A percentile compares a stretch with the other conserved stretches of the same genome.
Conservation (phyloP, 2,888 invertebrate genomes). For the Drosophila quinaria region DNA sequence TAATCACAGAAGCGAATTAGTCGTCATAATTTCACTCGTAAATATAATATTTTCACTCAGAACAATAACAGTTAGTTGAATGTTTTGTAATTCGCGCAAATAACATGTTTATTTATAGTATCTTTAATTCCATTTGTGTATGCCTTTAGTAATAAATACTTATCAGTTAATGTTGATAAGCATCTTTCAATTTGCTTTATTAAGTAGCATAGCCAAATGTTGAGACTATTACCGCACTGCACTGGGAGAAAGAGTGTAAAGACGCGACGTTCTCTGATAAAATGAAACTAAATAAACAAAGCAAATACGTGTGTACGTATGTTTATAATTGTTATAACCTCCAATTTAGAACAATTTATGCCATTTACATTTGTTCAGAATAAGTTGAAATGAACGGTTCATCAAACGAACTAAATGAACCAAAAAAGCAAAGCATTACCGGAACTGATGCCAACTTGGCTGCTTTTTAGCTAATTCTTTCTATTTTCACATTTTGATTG, state of each 20-base stretch:
- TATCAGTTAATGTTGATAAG: slow-evolving; percentile 12
- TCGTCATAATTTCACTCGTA: not conserved
- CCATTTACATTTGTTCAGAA: not conserved
- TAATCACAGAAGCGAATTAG: not conserved
- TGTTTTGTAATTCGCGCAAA: not conserved
- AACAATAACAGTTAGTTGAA: not conserved
- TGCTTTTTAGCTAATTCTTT: no score
- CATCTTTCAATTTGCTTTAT: slow-evolving; percentile 3
- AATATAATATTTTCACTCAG: not conserved
- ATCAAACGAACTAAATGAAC: not conserved
- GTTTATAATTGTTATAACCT: not conserved
- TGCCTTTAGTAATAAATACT: slow-evolving; percentile 6
- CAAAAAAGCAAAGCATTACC: no score
- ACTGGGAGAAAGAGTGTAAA: not conserved
- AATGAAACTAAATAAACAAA: slow-evolving; percentile 1
- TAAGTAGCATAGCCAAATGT: slow-evolving; percentile 1
- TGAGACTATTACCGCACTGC: not conserved
- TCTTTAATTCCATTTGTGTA: slow-evolving; percentile 1
- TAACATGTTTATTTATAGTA: slow-evolving; percentile 3
- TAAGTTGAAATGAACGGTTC: not conserved
- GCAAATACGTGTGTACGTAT: no score
- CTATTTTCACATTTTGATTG: no score
- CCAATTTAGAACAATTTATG: not conserved
- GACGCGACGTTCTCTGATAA: not conserved
- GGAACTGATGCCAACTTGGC: no score